Percentiles rank a stretch among this genome's conserved stretches.
Conservation (phyloP, 2,797 vertebrate genomes). For the Bucorvus abyssinicus region DNA sequence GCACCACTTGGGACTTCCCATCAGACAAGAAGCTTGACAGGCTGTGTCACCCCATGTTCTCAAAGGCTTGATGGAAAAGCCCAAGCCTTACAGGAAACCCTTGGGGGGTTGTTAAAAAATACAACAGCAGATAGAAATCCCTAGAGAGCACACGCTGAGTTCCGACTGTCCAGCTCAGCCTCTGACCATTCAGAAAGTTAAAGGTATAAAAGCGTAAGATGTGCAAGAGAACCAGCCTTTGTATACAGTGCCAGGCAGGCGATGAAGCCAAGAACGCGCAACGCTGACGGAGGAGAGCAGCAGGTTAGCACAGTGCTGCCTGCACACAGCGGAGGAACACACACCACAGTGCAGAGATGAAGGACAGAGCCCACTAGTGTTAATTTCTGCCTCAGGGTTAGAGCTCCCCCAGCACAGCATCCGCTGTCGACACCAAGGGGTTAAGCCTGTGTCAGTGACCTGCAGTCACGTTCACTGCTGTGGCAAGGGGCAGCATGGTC, state of each 20-base stretch:
- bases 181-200: constrained; percentile 48
- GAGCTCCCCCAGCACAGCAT: neutral
- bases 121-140: constrained; percentile 71
- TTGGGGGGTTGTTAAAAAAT: constrained; percentile 69
- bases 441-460: constrained; percentile 35
- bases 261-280: constrained; percentile 66
- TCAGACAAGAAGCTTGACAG: neutral
- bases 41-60: neutral
- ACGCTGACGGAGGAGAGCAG: constrained; percentile 66
- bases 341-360: constrained; percentile 64
- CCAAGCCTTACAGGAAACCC: neutral
- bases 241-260: constrained; percentile 63
- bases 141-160: constrained; percentile 39
- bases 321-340: constrained; percentile 49
- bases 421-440: constrained; percentile 16
- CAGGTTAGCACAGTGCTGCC: constrained; percentile 63
- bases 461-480: constrained; percentile 17
- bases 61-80: neutral
- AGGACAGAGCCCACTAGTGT: constrained; percentile 69
- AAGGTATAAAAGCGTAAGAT: constrained; percentile 70
- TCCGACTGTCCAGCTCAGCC: constrained; percentile 54
- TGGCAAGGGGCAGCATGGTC: neutral
- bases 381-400: neutral
- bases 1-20: neutral
- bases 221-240: constrained; percentile 70